Evolutionary conservation across 2,888 invertebrate species (phyloP), one percentile per base, ranked within the genome.

Genomic region (Caenorhabditis macrosperma): DNA sequence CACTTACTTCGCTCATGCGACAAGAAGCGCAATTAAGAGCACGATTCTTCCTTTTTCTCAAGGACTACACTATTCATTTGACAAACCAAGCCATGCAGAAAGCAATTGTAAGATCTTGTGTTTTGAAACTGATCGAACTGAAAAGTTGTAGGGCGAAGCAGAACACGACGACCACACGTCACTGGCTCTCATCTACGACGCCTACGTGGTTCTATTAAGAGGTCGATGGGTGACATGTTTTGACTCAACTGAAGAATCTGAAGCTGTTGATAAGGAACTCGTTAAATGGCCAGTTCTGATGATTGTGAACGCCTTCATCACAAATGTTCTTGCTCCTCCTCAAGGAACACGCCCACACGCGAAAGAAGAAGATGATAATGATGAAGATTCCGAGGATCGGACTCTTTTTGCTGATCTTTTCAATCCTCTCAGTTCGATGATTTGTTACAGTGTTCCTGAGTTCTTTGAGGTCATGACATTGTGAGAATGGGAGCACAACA

Each of bases 231-330:
- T 81, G n/a, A 44, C 75, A 1, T 67, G 64, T 10, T 60, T 77
- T 10, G 10, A 55, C 7, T 28, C 57, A 2, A 57, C 69, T 9
- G 78, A 69, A 9, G 79, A 78, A 33, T 67, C 71, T 3, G 80
- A 78, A 17, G 46, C 28, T 20, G 33, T 71, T 66, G 86, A 86
- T 24, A 59, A 81, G 9, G 66, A 80, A n/a, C 66, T 84, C 15
- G 55, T 87, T 7, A 71, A 66, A 20, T 54, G 54, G 9, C 86
- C 89, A 4, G 87, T 86, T 0, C 88, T 88, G 33, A 89, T 91
- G 74, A 93, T 95, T 81, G 95, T 95, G 90, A 94, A 95, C 90
- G 94, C 94, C 2, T 96, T 95, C 90, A 91, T 96, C 54, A 94
- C 94, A 88, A 64, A 75, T 88, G 94, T 95, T 91, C 91, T 96